Base-by-base conservation (phyloP, 2,888 invertebrate species). In the Cataglyphis rosenhaueri region DNA sequence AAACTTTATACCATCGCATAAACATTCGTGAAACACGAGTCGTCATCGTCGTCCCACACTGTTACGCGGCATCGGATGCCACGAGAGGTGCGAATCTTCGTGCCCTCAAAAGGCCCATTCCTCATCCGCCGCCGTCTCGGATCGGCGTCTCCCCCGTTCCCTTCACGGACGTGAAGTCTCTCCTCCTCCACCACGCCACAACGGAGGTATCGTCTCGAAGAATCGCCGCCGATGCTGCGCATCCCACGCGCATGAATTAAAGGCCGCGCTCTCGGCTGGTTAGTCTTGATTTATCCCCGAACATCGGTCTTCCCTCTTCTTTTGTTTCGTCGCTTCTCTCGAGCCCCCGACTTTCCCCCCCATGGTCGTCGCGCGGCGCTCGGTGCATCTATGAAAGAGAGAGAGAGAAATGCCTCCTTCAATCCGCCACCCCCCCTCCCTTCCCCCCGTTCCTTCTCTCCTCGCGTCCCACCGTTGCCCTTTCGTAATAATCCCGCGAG, bases 221-320 rank as follows among this genome's bases (percentile, higher is more conserved):
- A 82, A 81, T 12, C 86, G 86, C 85, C 87, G 85, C 82, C 86
- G 85, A 83, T 79, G 85, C 83, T 81, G 88, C 84, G 86, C 92
- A 89, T 93, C 93, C 92, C 92, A 92, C 92, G 92, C 92, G 91
- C 91, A 91, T 89, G 91, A 93, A 93, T 92, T 92, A 93, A 92
- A 92, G 92, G 90, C 90, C 86, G 81, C 82, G 86, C 86, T 88
- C 78, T 70, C 89, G 92, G 91, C 93, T 94, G 93, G 93, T 94
- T 94, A 93, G 93, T 92, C 92, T 91, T 94, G 94, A 94, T 94
- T 94, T 94, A 94, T 94, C 91, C 92, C 89, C 91, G 89, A 90
- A 87, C 93, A 94, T 94, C 92, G 92, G 88, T 93, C 93, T 92
- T 91, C 88, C 86, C 84, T 87, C 88, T 91, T 90, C 91, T 92